phyloP scores from a whole-genome alignment of 2,797 vertebrate species.

The Enteromius trimaculatus region DNA sequence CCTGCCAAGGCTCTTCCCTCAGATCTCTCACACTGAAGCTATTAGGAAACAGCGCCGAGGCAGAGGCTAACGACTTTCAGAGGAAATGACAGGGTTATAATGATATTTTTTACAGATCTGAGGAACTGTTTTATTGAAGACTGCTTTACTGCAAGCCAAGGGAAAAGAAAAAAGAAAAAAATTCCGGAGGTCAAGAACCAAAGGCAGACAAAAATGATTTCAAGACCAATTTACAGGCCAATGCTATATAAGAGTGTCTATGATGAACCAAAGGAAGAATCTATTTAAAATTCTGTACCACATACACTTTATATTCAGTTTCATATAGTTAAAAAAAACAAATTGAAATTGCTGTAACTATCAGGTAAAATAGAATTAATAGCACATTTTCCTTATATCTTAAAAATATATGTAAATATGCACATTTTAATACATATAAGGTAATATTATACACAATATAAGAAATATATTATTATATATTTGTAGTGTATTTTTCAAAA shows the following conservation, averaged over 20 bases:
- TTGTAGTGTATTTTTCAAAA: neutral
- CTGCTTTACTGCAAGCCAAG: conserved; percentile 53
- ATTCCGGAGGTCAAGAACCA: neutral
- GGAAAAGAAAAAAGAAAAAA: conserved; percentile 42
- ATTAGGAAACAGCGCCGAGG: conserved; percentile 67
- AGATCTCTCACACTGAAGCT: conserved; percentile 68
- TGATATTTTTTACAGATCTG: conserved; percentile 64
- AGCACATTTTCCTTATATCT: neutral
- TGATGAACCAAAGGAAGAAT: neutral
- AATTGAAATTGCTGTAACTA: neutral
- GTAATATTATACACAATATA: no score
- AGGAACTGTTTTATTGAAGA: conserved; percentile 54
- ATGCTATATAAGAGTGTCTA: neutral
- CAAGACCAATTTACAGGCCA: conserved; percentile 30
- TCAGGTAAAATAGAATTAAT: neutral
- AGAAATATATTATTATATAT: neutral
- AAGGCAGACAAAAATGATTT: conserved; percentile 15
- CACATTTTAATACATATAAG: neutral
- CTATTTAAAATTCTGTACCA: no score
- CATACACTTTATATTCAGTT: neutral
- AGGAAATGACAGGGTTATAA: conserved; percentile 69
- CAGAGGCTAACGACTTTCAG: conserved; percentile 67
- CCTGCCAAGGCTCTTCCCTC: conserved; percentile 54
- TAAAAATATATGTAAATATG: neutral
- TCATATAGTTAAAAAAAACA: neutral